These are phyloP conservation scores for Psilanteris sp. DNA, from an alignment of 1,140 invertebrate genomes.

Conservation along the genomic window DNA sequence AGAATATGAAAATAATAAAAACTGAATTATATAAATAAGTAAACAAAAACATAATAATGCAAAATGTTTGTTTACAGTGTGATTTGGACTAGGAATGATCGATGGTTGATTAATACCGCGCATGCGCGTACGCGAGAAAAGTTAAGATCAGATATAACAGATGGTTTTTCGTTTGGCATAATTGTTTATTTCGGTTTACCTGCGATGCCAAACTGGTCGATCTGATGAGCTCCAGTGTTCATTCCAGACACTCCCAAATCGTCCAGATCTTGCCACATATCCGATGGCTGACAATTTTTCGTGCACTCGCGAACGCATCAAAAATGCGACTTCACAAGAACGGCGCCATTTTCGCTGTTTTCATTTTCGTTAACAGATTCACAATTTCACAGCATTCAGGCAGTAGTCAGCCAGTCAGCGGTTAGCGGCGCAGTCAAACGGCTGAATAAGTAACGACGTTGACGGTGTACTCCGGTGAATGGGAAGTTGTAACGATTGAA, in stretches of 20 bases:
- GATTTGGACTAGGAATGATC: constrained; percentile 28
- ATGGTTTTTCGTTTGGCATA: constrained; percentile 3
- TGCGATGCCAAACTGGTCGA: constrained; percentile 74
- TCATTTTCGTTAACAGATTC: constrained; percentile 45
- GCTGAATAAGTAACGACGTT: constrained; percentile 14
- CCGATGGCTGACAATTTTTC: constrained; percentile 67
- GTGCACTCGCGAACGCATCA: constrained; percentile 66
- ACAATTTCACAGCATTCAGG: no score
- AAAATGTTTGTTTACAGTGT: constrained; percentile 34
- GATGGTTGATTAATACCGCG: constrained; percentile 13
- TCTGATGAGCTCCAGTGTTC: constrained; percentile 73
- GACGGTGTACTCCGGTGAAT: background rate
- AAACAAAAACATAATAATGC: background rate
- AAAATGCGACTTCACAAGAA: constrained; percentile 71
- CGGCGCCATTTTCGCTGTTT: constrained; percentile 75
- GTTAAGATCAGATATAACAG: constrained; percentile 16
- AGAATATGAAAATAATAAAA: background rate
- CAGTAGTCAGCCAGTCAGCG: constrained; percentile 1
- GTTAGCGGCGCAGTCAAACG: constrained; percentile 19
- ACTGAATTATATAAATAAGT: background rate
- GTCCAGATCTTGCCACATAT: constrained; percentile 78
- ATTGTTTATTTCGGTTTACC: constrained; percentile 65
- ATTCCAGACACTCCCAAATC: constrained; percentile 71
- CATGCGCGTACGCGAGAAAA: constrained; percentile 11
- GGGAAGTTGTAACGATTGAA: background rate